phyloP scores from a whole-genome alignment of 2,113 vertebrate genomes.

The Grus americana region DNA sequence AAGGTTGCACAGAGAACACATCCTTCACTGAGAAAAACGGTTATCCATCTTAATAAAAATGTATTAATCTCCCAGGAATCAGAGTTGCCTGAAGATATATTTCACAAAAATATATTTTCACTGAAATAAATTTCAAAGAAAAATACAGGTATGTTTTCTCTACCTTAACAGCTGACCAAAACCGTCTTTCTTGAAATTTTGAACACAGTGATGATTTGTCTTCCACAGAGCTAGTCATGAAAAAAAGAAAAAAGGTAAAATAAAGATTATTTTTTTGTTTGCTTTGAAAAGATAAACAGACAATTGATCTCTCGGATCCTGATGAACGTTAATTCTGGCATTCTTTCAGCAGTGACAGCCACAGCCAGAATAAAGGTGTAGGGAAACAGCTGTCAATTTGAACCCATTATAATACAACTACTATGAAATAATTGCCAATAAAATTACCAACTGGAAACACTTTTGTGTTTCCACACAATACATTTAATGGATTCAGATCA shows the following conservation, averaged over 20 bases:
- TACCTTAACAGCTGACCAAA: conserved; percentile 92
- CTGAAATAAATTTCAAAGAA: not conserved
- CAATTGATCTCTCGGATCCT: not conserved
- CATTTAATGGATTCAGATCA: not conserved
- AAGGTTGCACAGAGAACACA: not conserved
- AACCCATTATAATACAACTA: not conserved
- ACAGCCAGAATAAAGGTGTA: not conserved
- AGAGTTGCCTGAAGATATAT: not conserved
- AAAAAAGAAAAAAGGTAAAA: not conserved
- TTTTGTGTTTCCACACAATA: not conserved
- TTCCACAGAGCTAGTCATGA: conserved; percentile 76
- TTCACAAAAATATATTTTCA: not conserved
- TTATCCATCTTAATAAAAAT: not conserved
- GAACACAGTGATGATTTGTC: conserved; percentile 76
- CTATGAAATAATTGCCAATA: not conserved
- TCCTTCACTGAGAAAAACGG: not conserved
- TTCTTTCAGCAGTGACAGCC: not conserved
- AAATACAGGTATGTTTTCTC: not conserved
- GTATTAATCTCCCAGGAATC: not conserved
- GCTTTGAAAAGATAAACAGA: not conserved
- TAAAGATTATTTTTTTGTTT: not conserved
- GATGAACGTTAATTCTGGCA: not conserved
- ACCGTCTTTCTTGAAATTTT: conserved; percentile 84
- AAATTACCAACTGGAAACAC: not conserved
- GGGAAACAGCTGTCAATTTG: not conserved